These are phyloP conservation scores for Nomada hirtipes DNA, from an alignment of 2,888 invertebrate genomes.

Conservation along the genomic window DNA sequence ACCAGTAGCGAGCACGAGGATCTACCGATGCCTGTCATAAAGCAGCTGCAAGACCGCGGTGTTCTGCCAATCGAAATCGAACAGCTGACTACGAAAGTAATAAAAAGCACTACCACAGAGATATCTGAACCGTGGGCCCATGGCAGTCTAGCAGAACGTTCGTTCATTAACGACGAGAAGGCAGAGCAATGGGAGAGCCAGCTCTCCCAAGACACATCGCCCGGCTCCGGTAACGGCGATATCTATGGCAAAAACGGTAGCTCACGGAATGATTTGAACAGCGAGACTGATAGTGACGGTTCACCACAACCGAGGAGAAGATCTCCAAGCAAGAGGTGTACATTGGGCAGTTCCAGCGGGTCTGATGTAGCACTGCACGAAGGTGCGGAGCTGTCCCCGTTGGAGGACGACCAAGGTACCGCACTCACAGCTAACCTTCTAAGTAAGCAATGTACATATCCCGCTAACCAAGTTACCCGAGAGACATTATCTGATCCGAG, in stretches of 20 bases:
- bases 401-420: conserved; percentile 88
- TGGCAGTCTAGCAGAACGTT: conserved; percentile 16
- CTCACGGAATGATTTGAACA: conserved; percentile 79
- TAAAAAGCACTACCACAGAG: conserved; percentile 39
- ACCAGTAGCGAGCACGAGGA: conserved; percentile 38
- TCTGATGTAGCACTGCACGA: conserved; percentile 88
- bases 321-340: conserved; percentile 83
- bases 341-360: conserved; percentile 87
- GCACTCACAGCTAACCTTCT: conserved; percentile 84
- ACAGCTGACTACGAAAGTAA: conserved; percentile 29
- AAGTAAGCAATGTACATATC: conserved; percentile 84
- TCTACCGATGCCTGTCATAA: conserved; percentile 27
- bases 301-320: conserved; percentile 80
- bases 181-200: conserved; percentile 80
- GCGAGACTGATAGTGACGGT: conserved; percentile 82
- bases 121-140: conserved; percentile 58
- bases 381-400: conserved; percentile 87
- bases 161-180: conserved; percentile 45
- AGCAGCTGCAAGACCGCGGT: conserved; percentile 44
- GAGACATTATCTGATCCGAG: conserved; percentile 35
- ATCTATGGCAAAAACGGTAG: conserved; percentile 77
- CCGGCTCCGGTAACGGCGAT: conserved; percentile 81
- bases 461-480: conserved; percentile 64
- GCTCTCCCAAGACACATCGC: conserved; percentile 80
- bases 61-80: conserved; percentile 25